A percentile compares a stretch with the other conserved stretches of the same genome.
phyloP scores from a whole-genome alignment of 1,140 invertebrate species.

The Leptonema lineaticorne region DNA sequence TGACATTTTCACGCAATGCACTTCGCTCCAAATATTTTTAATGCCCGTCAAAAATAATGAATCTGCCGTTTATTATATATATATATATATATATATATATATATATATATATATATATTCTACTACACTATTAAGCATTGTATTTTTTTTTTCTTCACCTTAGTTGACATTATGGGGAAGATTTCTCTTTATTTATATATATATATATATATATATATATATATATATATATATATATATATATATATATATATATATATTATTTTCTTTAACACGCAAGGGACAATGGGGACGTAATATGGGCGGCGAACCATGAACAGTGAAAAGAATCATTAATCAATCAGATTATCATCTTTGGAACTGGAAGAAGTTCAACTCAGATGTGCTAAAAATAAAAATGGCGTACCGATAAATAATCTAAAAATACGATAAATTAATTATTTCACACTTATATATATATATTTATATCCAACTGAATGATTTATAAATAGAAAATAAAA shows the following conservation, averaged over 20 bases:
- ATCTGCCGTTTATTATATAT: not conserved
- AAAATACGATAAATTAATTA: too few relatives aligned
- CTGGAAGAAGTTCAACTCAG: too few relatives aligned
- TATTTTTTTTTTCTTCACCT: not conserved
- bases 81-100: too few relatives aligned
- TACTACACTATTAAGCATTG: not conserved
- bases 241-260: too few relatives aligned
- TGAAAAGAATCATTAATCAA: slow-evolving; percentile 18
- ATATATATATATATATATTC: too few relatives aligned
- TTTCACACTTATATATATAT: too few relatives aligned
- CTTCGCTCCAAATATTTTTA: slow-evolving; percentile 18
- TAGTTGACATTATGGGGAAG: not conserved
- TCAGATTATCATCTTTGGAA: slow-evolving; percentile 19
- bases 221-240: too few relatives aligned
- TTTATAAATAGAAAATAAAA: too few relatives aligned
- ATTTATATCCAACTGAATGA: too few relatives aligned
- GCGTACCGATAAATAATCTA: not conserved
- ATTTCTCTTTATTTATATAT: too few relatives aligned
- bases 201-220: too few relatives aligned
- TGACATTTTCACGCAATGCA: slow-evolving; percentile 1
- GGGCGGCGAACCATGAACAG: slow-evolving; percentile 2
- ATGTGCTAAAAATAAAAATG: not conserved
- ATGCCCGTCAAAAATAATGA: not conserved
- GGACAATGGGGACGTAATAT: slow-evolving; percentile 17
- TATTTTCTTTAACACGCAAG: too few relatives aligned